Evolutionary conservation across 2,113 vertebrate species (phyloP), one percentile per base, ranked within the genome.

Genomic region (Brachyhypopomus occidentalis): DNA sequence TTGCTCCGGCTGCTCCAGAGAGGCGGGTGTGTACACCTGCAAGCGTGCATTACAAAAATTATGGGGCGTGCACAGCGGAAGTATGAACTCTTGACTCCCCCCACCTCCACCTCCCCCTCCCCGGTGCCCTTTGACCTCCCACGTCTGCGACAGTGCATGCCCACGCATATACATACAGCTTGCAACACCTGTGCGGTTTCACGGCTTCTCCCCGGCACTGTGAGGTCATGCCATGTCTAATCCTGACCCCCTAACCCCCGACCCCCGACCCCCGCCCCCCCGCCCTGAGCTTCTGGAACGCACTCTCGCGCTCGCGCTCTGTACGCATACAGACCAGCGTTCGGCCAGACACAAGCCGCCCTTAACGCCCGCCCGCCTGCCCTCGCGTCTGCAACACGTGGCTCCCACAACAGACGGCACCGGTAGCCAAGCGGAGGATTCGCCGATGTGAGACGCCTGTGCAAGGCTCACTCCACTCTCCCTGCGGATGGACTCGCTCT

Each of bases 401-500:
- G 30, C 30, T 30, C 41, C 2, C 41, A 2, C 41, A 9, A 41
- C 41, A 41, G 41, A 41, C 41, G 41, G 5, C 41, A 6, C 41
- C 41, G 41, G 1, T 9, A 4, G 41, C 41, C 41, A 41, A 9
- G 3, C 30, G 74, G 69, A 87, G 78, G 78, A 85, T 84, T 75
- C 73, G 66, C 41, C 84, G 78, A 80, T 82, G 76, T 12, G 22
- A 84, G 78, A 84, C 12, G 7, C 75, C 77, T 64, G 66, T 1
- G 56, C 76, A 70, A 78, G 72, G 75, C 84, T 78, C 20, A 69
- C 75, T 79, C 58, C 64, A 78, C 90, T 80, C 77, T 75, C 89
- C 84, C 85, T 77, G 89, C 80, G 84, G 86, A 86, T 75, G 79
- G 78, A 84, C 88, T 79, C 84, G 72, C 80, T 56, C 66, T 72